phyloP scores from a whole-genome alignment of 2,113 vertebrate genomes.

The western clawed frog (Xenopus tropicalis) region DNA sequence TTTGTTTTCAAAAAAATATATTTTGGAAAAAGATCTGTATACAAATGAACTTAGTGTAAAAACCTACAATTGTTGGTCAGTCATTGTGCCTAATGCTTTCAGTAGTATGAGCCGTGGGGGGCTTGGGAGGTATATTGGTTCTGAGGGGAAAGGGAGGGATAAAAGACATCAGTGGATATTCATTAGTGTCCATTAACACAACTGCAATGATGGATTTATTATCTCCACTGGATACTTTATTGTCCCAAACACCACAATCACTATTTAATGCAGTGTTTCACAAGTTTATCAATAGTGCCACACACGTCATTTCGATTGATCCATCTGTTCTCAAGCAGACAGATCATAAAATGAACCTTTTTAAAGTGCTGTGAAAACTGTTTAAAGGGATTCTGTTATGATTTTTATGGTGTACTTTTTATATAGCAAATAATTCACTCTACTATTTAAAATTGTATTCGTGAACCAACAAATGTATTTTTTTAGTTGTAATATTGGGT shows the following conservation, averaged over 20 bases:
- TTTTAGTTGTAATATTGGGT: too few relatives aligned
- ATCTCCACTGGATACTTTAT: neutral
- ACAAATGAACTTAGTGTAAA: too few relatives aligned
- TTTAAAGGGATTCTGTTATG: too few relatives aligned
- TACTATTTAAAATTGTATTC: too few relatives aligned
- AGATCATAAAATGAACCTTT: too few relatives aligned
- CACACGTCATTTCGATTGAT: neutral
- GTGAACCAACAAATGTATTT: too few relatives aligned
- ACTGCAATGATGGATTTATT: neutral
- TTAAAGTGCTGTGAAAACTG: too few relatives aligned
- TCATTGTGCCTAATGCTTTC: neutral
- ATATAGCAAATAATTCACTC: too few relatives aligned
- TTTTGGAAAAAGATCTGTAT: too few relatives aligned
- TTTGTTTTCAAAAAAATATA: too few relatives aligned
- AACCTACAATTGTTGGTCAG: too few relatives aligned
- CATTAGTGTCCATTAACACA: constrained; percentile 1
- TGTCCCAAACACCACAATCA: neutral
- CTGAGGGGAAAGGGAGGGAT: neutral
- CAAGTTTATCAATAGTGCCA: neutral
- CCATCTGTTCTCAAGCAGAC: neutral
- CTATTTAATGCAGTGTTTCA: neutral
- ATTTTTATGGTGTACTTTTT: too few relatives aligned
- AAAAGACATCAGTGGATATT: neutral
- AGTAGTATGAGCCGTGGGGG: neutral
- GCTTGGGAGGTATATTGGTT: neutral